Percentiles rank a stretch among this genome's conserved stretches.
Evolutionary conservation across 2,888 invertebrate species (phyloP).

Genomic region (Brassicogethes aeneus): DNA sequence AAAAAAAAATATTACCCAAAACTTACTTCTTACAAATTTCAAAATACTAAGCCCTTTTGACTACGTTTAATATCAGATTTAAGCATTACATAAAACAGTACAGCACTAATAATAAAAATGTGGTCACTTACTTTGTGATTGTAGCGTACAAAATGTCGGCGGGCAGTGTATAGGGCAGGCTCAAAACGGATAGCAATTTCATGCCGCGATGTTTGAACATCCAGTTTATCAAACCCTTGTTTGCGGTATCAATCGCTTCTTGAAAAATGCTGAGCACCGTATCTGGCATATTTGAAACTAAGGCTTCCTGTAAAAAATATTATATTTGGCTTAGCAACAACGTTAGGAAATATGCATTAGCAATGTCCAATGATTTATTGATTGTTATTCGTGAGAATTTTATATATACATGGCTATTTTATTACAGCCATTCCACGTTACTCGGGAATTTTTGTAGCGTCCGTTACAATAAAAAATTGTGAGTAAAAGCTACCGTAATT

Average conservation of each 20-base stretch:
- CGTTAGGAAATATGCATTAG: conserved; percentile 7
- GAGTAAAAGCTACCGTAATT: no score
- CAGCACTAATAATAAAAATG: no score
- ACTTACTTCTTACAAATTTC: no score
- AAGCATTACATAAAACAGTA: no score
- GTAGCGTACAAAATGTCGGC: conserved; percentile 82
- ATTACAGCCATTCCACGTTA: no score
- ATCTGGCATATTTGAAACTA: conserved; percentile 82
- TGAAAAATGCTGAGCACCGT: conserved; percentile 85
- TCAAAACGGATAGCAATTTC: conserved; percentile 67
- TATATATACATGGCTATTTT: no score
- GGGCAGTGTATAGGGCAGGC: conserved; percentile 81
- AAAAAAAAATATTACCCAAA: no score
- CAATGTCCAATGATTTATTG: conserved; percentile 5
- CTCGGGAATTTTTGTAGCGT: no score
- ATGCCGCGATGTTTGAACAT: conserved; percentile 77
- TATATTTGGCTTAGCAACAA: no score
- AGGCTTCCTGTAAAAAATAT: conserved; percentile 58
- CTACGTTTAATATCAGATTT: no score
- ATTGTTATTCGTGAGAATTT: background rate
- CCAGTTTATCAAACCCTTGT: conserved; percentile 86
- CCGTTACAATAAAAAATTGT: no score
- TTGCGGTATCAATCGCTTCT: conserved; percentile 87
- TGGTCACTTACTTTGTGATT: conserved; percentile 82
- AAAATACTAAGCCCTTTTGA: no score